Conservation (phyloP, 2,888 invertebrate species). For the Heliconius aoede region DNA sequence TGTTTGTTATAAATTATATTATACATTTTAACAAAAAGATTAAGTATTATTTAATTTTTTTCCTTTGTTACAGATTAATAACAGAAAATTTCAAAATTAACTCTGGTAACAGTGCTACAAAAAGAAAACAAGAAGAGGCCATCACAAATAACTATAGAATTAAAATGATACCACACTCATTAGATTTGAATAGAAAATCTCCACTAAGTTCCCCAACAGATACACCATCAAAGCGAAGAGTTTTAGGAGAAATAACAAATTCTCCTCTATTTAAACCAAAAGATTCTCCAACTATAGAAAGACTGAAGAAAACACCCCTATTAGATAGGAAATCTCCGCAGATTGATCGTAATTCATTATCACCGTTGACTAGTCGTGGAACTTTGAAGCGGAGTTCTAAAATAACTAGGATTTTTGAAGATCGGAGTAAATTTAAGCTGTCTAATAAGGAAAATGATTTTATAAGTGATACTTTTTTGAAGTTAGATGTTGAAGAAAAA, state of each 20-base stretch:
- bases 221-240: slow-evolving; percentile 62
- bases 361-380: slow-evolving; percentile 50
- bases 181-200: slow-evolving; percentile 67
- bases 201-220: slow-evolving; percentile 57
- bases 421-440: slow-evolving; percentile 67
- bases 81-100: slow-evolving; percentile 82
- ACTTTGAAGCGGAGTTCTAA: slow-evolving; percentile 55
- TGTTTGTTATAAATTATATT: neutral
- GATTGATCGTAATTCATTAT: slow-evolving; percentile 47
- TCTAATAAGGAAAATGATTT: slow-evolving; percentile 58
- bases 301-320: slow-evolving; percentile 58
- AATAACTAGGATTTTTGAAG: slow-evolving; percentile 69
- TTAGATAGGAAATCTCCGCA: slow-evolving; percentile 52
- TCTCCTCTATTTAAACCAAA: slow-evolving; percentile 50
- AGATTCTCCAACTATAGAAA: slow-evolving; percentile 59
- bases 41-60: neutral
- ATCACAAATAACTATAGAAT: slow-evolving; percentile 65
- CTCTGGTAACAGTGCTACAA: slow-evolving; percentile 75
- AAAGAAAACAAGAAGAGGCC: slow-evolving; percentile 73
- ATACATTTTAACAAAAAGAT: neutral
- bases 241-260: slow-evolving; percentile 66
- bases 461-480: slow-evolving; percentile 57
- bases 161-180: slow-evolving; percentile 72
- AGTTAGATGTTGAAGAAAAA: slow-evolving; percentile 72
- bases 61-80: slow-evolving; percentile 72